Evolutionary conservation across 2,888 invertebrate genomes (phyloP), one percentile per base, ranked within the genome.

Genomic region (Drosophila rellima): DNA sequence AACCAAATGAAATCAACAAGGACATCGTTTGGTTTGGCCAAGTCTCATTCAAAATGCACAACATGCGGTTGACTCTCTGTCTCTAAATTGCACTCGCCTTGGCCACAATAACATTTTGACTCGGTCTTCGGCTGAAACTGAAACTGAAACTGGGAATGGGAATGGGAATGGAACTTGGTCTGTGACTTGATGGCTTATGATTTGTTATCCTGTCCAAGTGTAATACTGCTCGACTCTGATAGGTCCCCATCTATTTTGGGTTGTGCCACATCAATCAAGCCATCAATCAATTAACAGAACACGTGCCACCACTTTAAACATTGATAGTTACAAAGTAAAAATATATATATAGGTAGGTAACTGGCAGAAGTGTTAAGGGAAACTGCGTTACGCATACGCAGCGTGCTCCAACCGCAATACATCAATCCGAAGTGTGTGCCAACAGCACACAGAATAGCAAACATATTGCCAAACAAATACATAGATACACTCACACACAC

Each of bases 1-100:
- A 17, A 39, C 44, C 56, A 70, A 73, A 61, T 64, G 57, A 69
- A 59, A 66, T 48, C 57, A 59, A 52, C 61, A 73, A 48, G 50
- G 39, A 63, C 59, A 64, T 35, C 51, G 29, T 74, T 61, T 44
- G 44, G 37, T 54, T 26, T 18, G 17, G 35, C 29, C 40, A 17
- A 39, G 31, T 15, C 59, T 18, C 33, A 44, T 42, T 39, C 20
- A 11, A 59, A 60, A 59, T 74, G 74, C 64, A 69, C 54, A 65
- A 51, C 50, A 56, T 65, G 61, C 64, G 57, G 64, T 48, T 47
- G 18, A 7, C 11, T 18, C 5, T 35, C 3, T 31, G 33, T 47
- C 29, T 44, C 37, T n/a, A 37, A 8, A 57, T 63, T 56, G 42
- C 60, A 64, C n/a, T 60, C 35, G 69, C 7, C 26, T 26, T 33